These are phyloP conservation scores for Saguinus imperator DNA, from an alignment of 2,113 vertebrate genomes.

Conservation along the genomic window DNA sequence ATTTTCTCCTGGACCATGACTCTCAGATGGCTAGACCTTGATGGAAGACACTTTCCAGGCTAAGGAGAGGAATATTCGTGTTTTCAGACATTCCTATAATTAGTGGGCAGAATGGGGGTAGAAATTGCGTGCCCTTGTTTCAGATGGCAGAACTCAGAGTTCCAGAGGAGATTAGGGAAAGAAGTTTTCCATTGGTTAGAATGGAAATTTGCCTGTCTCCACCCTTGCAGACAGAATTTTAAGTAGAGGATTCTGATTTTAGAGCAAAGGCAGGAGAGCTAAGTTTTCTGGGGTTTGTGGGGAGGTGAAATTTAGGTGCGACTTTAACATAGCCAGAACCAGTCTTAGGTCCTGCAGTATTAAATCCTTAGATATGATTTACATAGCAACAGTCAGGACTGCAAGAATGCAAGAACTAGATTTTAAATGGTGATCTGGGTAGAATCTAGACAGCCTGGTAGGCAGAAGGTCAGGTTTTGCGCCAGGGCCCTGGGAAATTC, in stretches of 20 bases:
- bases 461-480: background rate
- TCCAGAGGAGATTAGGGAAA: rapidly evolving
- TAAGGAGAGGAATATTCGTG: rapidly evolving
- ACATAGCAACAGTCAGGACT: background rate
- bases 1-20: rapidly evolving
- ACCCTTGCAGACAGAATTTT: background rate
- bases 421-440: background rate
- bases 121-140: rapidly evolving
- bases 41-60: rapidly evolving
- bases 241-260: background rate
- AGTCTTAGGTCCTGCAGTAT: rapidly evolving
- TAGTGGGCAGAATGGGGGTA: background rate
- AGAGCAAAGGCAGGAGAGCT: background rate
- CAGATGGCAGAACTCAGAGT: background rate
- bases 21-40: background rate
- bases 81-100: rapidly evolving
- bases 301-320: background rate
- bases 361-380: rapidly evolving
- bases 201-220: rapidly evolving
- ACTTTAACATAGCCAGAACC: background rate
- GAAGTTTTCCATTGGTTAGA: rapidly evolving
- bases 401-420: no score
- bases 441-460: rapidly evolving
- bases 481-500: background rate
- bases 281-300: background rate